Evolutionary conservation across 2,113 vertebrate species (phyloP), one percentile per base, ranked within the genome.

Genomic region (Laterallus jamaicensis): DNA sequence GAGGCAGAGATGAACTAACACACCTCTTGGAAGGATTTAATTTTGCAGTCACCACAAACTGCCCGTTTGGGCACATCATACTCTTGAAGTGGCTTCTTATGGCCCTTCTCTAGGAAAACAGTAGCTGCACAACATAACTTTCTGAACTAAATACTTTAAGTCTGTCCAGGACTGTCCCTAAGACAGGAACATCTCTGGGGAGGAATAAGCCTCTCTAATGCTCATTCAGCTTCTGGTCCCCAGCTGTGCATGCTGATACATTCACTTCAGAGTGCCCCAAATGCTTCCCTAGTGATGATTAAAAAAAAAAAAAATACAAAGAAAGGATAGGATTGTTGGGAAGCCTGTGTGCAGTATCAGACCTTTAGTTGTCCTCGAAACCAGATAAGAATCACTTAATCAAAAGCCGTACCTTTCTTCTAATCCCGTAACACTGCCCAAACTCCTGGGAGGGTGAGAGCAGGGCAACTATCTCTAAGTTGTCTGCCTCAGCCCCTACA

Each of bases 191-290:
- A 40, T 40, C 6, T 3, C 78, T 80, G 28, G 12, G 39, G 32
- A 68, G 25, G 17, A 75, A 29, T 32, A 62, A 83, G 6, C n/a
- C 60, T 76, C 86, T 64, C 47, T 42, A 29, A 28, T 40, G 37
- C 25, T 75, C 2, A 11, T 49, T n/a, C 25, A 58, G 25, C 54
- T 73, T 16, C 37, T 44, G 21, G 11, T 75, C 11, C 18, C 22
- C 35, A 75, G n/a, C 67, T 82, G 40, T 0, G 0, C 25, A 29
- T 37, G 11, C 44, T 67, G 32, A 67, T 29, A 3, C 31, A 39
- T 52, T 58, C 5, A 4, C n/a, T 70, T 54, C 42, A 78, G 28
- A 85, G 26, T 25, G 78, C 8, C 19, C 31, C 37, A 84, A 87
- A 84, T 60, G 9, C 8, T 64, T 66, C n/a, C 10, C 5, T 17